Evolutionary conservation across 1,140 invertebrate genomes (phyloP), one percentile per base, ranked within the genome.

Genomic region (Akabosia matsudoensis): DNA sequence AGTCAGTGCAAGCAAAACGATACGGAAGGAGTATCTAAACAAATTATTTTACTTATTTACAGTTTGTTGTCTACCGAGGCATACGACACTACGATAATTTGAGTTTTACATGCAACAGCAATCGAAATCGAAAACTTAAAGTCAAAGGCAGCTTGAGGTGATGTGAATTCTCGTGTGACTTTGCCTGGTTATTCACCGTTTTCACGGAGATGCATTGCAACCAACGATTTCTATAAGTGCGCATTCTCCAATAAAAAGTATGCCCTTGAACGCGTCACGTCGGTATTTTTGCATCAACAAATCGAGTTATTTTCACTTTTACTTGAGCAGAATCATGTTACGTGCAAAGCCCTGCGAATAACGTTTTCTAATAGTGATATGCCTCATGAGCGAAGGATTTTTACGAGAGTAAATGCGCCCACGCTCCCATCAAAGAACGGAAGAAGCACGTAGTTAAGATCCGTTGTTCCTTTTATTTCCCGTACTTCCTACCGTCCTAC

Each of bases 381-480:
- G 37, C 37, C 18, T 45, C 37, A 45, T 7, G 18, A 45, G 18
- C 7, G 37, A 45, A 10, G 37, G 37, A 10, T 18, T 45, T n/a
- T n/a, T n/a, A n/a, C 37, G 18, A 45, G 37, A 45, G 18, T n/a
- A 45, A 45, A 18, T 45, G 37, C 37, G 18, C 37, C 37, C 37
- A 7, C 7, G 18, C 37, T 45, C 37, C 37, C 37, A 45, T 45
- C 37, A n/a, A n/a, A n/a, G 37, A 18, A 7, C 37, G 7, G 7
- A 18, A 10, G 10, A 56, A 24, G 54, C 54, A 56, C 54, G 54
- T 56, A 56, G 54, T 56, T 56, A 4, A 13, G 54, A n/a, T 56
- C 54, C 54, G 54, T 56, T 56, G 54, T 56, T 56, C 54, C 14
- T 56, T 56, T 56, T n/a, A n/a, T n/a, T n/a, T n/a, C n/a, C n/a